Conservation (phyloP, 2,113 vertebrate species). For the Petrocephalus microphthalmus region DNA sequence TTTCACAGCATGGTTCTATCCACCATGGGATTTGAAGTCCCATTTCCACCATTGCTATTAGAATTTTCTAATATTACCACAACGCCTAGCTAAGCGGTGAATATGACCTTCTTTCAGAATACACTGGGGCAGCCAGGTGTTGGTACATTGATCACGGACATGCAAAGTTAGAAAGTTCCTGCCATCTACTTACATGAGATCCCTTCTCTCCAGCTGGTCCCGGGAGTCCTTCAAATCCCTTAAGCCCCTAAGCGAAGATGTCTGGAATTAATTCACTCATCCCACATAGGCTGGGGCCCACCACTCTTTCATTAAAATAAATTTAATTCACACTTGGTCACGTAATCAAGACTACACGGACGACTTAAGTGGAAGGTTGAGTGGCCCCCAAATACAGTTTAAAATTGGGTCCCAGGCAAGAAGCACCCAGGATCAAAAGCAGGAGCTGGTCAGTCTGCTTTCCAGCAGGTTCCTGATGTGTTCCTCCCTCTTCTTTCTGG, state of each 20-base stretch:
- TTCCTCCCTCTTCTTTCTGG: not conserved
- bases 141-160: not conserved
- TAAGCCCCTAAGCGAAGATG: constrained; percentile 62
- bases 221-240: constrained; percentile 68
- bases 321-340: not conserved
- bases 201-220: constrained; percentile 63
- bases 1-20: not conserved
- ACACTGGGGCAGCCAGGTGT: not conserved
- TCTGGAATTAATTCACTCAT: not conserved
- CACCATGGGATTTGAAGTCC: not conserved
- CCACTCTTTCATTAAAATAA: not conserved
- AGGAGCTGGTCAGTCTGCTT: not conserved
- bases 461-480: not conserved
- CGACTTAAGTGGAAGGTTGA: not conserved
- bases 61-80: not conserved
- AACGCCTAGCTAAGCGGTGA: not conserved
- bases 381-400: not conserved
- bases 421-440: not conserved
- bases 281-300: not conserved
- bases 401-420: not conserved
- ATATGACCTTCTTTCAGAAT: not conserved
- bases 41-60: not conserved
- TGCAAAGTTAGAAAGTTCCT: not conserved
- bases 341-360: not conserved
- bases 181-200: constrained; percentile 56